Evolutionary conservation across 1,140 invertebrate genomes (phyloP).

Genomic region (Bacillus rossius): DNA sequence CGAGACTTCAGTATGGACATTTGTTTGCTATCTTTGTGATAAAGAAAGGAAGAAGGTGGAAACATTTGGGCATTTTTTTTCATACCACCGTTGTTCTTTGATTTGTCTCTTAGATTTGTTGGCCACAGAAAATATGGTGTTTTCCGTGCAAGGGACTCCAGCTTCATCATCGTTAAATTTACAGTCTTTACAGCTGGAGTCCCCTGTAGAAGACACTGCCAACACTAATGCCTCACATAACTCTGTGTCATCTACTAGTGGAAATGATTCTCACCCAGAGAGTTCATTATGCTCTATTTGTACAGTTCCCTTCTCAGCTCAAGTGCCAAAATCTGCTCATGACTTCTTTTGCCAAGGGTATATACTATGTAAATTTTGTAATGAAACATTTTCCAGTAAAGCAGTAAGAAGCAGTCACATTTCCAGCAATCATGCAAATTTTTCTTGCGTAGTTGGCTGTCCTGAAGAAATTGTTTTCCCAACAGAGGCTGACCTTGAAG

Average conservation of each 20-base stretch:
- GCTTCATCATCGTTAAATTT: constrained; percentile 2
- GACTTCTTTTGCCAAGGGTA: constrained; percentile 15
- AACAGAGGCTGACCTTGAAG: constrained; percentile 10
- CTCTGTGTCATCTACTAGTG: constrained; percentile 14
- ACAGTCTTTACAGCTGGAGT: neutral
- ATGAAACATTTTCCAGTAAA: constrained; percentile 6
- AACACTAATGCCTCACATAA: constrained; percentile 9
- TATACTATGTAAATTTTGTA: constrained; percentile 14
- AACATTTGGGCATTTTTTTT: constrained; percentile 19
- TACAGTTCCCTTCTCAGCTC: constrained; percentile 15
- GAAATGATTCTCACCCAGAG: constrained; percentile 6
- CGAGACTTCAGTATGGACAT: constrained; percentile 12
- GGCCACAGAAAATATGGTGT: constrained; percentile 5
- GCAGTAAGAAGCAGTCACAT: constrained; percentile 8
- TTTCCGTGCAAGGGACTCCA: constrained; percentile 14
- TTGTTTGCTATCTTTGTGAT: constrained; percentile 15
- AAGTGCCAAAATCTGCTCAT: constrained; percentile 18
- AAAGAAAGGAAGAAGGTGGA: constrained; percentile 17
- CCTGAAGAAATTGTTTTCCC: constrained; percentile 2
- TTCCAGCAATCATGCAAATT: constrained; percentile 6
- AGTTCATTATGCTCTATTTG: constrained; percentile 10
- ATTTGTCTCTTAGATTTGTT: constrained; percentile 13
- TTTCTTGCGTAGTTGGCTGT: constrained; percentile 9
- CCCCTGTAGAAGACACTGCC: neutral
- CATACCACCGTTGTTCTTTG: constrained; percentile 16